A percentile compares a stretch with the other conserved stretches of the same genome.
Evolutionary conservation across 2,113 vertebrate species (phyloP).

Genomic region (Phoenicopterus ruber): DNA sequence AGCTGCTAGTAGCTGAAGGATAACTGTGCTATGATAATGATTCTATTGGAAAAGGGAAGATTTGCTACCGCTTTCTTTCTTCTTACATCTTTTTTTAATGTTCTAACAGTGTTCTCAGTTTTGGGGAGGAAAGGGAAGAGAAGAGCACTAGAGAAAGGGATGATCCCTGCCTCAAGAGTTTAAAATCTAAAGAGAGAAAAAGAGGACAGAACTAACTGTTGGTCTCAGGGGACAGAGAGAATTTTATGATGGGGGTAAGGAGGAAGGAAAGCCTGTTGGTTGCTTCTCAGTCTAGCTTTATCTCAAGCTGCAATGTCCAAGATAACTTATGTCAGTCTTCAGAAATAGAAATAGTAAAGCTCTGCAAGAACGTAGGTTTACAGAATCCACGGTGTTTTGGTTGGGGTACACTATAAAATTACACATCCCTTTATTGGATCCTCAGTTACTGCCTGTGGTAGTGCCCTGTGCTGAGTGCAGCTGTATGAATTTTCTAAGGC

Average conservation of each 20-base stretch:
- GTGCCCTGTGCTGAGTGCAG: neutral
- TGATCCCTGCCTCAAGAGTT: neutral
- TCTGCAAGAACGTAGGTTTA: neutral
- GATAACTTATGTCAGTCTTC: neutral
- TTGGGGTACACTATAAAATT: neutral
- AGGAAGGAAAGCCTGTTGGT: neutral
- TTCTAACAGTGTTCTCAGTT: slow-evolving; percentile 20
- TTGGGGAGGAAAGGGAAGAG: neutral
- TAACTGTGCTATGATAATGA: slow-evolving; percentile 48
- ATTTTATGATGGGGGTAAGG: neutral
- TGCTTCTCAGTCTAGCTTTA: neutral
- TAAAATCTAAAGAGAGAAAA: neutral
- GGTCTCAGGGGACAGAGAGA: neutral
- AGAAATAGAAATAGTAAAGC: neutral
- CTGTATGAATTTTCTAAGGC: neutral
- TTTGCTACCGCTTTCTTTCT: slow-evolving; percentile 44
- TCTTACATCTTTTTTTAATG: neutral
- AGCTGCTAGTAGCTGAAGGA: slow-evolving; percentile 53
- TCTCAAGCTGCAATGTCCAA: neutral
- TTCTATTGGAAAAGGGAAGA: slow-evolving; percentile 62
- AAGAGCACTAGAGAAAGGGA: neutral
- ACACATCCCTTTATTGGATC: neutral
- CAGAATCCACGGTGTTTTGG: neutral
- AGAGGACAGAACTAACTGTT: neutral
- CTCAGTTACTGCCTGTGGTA: neutral